A percentile compares a stretch with the other conserved stretches of the same genome.
phyloP scores from a whole-genome alignment of 2,797 vertebrate species.

The Kryptopterus vitreolus region DNA sequence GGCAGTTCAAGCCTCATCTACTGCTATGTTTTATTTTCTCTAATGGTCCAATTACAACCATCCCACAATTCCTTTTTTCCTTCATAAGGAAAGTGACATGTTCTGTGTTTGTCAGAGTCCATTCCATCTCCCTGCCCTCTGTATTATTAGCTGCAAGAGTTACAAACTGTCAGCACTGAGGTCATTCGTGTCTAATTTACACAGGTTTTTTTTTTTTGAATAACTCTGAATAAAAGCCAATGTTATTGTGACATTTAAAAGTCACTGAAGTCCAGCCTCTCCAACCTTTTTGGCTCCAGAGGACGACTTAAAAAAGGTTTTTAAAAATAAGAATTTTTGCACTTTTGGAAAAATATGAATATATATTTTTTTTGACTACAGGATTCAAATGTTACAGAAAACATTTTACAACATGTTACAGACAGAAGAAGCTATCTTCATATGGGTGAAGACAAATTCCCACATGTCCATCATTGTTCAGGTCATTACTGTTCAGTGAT shows the following conservation, averaged over 20 bases:
- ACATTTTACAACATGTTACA: too few relatives aligned
- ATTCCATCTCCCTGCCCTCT: neutral
- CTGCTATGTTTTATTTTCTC: constrained; percentile 30
- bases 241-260: neutral
- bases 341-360: too few relatives aligned
- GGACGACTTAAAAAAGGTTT: too few relatives aligned
- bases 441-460: too few relatives aligned
- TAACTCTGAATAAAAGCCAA: neutral
- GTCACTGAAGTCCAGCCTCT: neutral
- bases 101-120: neutral
- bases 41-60: constrained; percentile 30
- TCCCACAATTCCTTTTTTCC: neutral
- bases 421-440: too few relatives aligned
- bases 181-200: neutral
- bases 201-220: neutral
- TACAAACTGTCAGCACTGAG: neutral
- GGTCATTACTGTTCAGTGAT: too few relatives aligned
- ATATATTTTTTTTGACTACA: too few relatives aligned
- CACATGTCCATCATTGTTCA: too few relatives aligned
- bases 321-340: too few relatives aligned
- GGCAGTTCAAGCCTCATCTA: neutral
- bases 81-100: constrained; percentile 7
- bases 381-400: too few relatives aligned
- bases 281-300: neutral
- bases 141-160: neutral